Conservation (phyloP, 92 coral and sea anemone genomes). For the Bergia puertoricense region DNA sequence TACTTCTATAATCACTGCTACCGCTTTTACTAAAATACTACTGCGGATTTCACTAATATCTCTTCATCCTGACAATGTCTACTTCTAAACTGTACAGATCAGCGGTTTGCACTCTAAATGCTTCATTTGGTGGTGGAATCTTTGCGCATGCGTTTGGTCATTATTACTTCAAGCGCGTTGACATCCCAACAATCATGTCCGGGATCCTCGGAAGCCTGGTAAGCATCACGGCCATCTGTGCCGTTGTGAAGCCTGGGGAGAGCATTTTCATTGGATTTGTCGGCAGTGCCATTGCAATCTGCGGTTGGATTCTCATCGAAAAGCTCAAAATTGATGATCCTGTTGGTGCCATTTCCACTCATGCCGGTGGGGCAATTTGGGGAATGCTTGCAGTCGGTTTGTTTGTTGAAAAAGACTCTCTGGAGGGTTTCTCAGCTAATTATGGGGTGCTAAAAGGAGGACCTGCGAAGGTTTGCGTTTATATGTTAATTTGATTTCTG, state of each 20-base stretch:
- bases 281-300: slow-evolving; percentile 75
- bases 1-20: no score
- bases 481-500: not conserved
- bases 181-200: slow-evolving; percentile 82
- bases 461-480: slow-evolving; percentile 35
- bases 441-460: slow-evolving; percentile 91
- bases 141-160: slow-evolving; percentile 54
- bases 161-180: slow-evolving; percentile 56
- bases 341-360: slow-evolving; percentile 82
- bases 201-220: slow-evolving; percentile 88
- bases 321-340: slow-evolving; percentile 80
- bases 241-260: slow-evolving; percentile 92
- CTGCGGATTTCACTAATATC: no score
- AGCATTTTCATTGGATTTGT: slow-evolving; percentile 79
- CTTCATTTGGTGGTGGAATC: slow-evolving; percentile 86
- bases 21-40: no score
- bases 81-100: slow-evolving; percentile 45
- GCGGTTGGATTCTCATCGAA: slow-evolving; percentile 78
- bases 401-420: slow-evolving; percentile 81
- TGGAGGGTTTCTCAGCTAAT: slow-evolving; percentile 67
- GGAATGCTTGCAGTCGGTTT: slow-evolving; percentile 88
- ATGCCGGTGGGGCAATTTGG: slow-evolving; percentile 91
- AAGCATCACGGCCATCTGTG: slow-evolving; percentile 95
- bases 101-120: slow-evolving; percentile 88
- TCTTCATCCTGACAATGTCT: no score